phyloP scores from a whole-genome alignment of 2,113 vertebrate species.

The Dromiciops gliroides region DNA sequence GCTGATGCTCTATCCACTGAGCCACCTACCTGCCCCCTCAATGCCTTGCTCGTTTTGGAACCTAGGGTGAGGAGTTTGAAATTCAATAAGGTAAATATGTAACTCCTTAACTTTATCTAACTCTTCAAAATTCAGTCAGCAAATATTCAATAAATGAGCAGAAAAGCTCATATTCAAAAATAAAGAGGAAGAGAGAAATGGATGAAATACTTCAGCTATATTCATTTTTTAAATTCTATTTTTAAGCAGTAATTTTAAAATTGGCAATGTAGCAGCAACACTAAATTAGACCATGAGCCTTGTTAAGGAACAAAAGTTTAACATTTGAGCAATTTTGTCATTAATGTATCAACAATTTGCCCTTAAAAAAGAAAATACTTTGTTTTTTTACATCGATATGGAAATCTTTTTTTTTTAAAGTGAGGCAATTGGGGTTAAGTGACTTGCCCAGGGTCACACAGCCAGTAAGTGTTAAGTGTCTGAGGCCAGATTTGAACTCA shows the following conservation, averaged over 20 bases:
- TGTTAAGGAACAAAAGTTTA: slow-evolving; percentile 40
- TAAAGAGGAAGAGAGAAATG: neutral
- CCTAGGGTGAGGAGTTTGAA: neutral
- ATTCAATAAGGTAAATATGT: slow-evolving; percentile 6
- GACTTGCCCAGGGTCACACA: too few relatives aligned
- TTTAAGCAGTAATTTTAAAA: neutral
- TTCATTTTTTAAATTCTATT: too few relatives aligned
- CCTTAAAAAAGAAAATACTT: slow-evolving; percentile 38
- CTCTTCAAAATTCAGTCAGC: slow-evolving; percentile 28
- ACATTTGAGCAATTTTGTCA: slow-evolving; percentile 42
- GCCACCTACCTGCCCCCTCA: too few relatives aligned
- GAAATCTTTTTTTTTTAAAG: too few relatives aligned
- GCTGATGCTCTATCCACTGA: too few relatives aligned
- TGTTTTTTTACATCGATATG: neutral
- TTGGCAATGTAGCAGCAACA: neutral
- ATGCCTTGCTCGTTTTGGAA: neutral
- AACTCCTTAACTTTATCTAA: neutral
- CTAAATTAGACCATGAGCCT: slow-evolving; percentile 9
- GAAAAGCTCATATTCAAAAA: neutral
- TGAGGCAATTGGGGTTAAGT: too few relatives aligned
- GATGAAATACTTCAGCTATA: neutral
- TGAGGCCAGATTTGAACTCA: too few relatives aligned
- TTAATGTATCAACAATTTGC: slow-evolving; percentile 19
- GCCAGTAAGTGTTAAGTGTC: too few relatives aligned
- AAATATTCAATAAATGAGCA: neutral